A percentile compares a stretch with the other conserved stretches of the same genome.
These are phyloP conservation scores for Megalurothrips usitatus DNA, from an alignment of 2,888 invertebrate species.

Conservation along the genomic window DNA sequence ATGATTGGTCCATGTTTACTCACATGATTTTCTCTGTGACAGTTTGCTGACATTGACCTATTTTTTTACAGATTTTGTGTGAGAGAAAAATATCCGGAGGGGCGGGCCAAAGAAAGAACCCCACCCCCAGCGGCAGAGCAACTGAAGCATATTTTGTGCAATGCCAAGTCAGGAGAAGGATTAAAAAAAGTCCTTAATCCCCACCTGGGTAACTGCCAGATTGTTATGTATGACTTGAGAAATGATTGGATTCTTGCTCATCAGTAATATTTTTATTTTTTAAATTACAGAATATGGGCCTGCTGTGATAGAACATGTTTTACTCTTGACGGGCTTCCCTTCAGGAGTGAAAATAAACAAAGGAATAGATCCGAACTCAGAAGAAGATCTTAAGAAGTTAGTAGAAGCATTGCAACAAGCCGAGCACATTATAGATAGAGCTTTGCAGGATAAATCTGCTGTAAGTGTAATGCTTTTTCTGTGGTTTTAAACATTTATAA, in stretches of 20 bases:
- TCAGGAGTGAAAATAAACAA: constrained; percentile 58
- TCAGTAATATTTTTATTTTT: constrained; percentile 32
- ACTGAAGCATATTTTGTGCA: constrained; percentile 56
- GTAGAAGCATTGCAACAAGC: constrained; percentile 63
- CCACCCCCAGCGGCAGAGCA: constrained; percentile 54
- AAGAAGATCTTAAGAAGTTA: constrained; percentile 58
- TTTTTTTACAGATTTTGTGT: constrained; percentile 69
- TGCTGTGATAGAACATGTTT: constrained; percentile 85
- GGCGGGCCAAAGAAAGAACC: constrained; percentile 64
- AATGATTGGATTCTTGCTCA: background rate
- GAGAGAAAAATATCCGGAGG: constrained; percentile 82
- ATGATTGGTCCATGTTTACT: constrained; percentile 13
- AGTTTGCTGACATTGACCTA: constrained; percentile 20
- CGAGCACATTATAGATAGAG: constrained; percentile 58
- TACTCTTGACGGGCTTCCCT: constrained; percentile 64
- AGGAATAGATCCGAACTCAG: constrained; percentile 55
- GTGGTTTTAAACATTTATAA: background rate
- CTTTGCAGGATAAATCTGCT: constrained; percentile 54
- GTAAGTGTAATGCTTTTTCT: constrained; percentile 44
- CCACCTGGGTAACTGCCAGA: constrained; percentile 57
- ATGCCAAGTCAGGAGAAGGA: constrained; percentile 66
- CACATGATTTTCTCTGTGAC: constrained; percentile 27
- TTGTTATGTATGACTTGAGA: constrained; percentile 17
- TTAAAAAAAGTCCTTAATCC: constrained; percentile 79
- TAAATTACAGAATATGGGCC: constrained; percentile 83